phyloP scores from a whole-genome alignment of 2,113 vertebrate species.

The Phylloscopus trochilus region DNA sequence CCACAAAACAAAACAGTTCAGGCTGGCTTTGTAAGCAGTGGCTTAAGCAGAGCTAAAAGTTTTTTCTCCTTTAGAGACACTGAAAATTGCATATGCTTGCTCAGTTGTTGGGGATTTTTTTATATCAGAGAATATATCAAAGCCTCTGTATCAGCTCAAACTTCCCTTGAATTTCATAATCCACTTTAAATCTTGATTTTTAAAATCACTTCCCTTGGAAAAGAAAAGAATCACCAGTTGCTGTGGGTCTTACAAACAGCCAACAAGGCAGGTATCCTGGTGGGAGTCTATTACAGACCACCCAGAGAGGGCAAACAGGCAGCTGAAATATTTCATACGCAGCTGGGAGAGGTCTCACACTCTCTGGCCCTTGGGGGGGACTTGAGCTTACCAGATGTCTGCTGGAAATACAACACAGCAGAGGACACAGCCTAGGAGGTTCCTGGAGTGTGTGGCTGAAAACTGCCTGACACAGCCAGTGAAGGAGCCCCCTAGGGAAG shows the following conservation, averaged over 20 bases:
- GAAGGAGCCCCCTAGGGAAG: not conserved
- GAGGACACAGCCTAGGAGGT: too few species aligned
- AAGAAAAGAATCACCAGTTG: not conserved
- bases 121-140: not conserved
- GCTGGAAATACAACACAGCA: not conserved
- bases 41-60: not conserved
- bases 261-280: not conserved
- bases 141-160: not conserved
- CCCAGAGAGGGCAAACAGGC: not conserved
- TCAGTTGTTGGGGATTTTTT: not conserved
- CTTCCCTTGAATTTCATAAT: not conserved
- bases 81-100: not conserved
- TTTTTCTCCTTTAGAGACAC: not conserved
- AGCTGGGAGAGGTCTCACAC: not conserved
- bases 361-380: rapidly evolving
- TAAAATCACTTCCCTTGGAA: not conserved
- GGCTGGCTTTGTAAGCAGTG: not conserved
- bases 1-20: not conserved
- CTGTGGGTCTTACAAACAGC: not conserved
- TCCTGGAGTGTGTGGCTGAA: not conserved
- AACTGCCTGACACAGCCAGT: not conserved
- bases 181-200: not conserved
- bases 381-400: not conserved
- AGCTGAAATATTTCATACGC: not conserved
- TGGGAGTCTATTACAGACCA: not conserved